These are phyloP conservation scores for Danionella cerebrum DNA, from an alignment of 2,113 vertebrate genomes.

Conservation along the genomic window DNA sequence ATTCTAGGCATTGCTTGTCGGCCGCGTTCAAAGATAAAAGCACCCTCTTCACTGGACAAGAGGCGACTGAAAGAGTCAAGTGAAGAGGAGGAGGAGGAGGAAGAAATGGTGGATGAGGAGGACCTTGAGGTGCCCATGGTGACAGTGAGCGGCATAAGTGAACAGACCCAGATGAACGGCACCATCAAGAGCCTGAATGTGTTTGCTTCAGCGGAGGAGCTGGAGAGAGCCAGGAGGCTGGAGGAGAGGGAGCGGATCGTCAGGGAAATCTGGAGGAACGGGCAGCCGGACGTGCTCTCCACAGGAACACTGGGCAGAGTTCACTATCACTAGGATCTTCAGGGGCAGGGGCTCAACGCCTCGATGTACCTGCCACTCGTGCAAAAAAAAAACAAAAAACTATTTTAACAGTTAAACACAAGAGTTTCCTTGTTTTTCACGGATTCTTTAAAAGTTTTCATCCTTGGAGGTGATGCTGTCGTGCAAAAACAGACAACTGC, in stretches of 20 bases:
- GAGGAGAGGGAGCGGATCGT: constrained; percentile 91
- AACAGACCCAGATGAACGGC: constrained; percentile 61
- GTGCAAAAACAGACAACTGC: too few relatives aligned
- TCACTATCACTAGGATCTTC: constrained; percentile 87
- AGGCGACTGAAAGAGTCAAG: constrained; percentile 62
- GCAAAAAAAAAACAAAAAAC: too few relatives aligned
- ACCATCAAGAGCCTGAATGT: constrained; percentile 75
- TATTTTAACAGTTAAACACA: too few relatives aligned
- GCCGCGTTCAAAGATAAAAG: constrained; percentile 40
- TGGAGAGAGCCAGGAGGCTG: constrained; percentile 84
- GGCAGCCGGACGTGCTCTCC: constrained; percentile 87
- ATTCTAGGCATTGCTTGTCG: constrained; percentile 80
- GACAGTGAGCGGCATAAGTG: constrained; percentile 40
- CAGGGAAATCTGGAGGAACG: constrained; percentile 94
- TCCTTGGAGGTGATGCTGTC: too few relatives aligned
- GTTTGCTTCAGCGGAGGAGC: constrained; percentile 86
- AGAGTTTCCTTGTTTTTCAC: too few relatives aligned
- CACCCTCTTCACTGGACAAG: constrained; percentile 41
- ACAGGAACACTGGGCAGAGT: constrained; percentile 76
- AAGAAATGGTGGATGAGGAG: constrained; percentile 36
- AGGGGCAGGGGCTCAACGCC: too few relatives aligned
- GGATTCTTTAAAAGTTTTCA: too few relatives aligned
- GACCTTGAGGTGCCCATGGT: constrained; percentile 50
- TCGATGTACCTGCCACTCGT: too few relatives aligned
- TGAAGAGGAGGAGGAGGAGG: constrained; percentile 59